Evolutionary conservation across 2,113 vertebrate species (phyloP), one percentile per base, ranked within the genome.

Genomic region (Platycercus adscitus): DNA sequence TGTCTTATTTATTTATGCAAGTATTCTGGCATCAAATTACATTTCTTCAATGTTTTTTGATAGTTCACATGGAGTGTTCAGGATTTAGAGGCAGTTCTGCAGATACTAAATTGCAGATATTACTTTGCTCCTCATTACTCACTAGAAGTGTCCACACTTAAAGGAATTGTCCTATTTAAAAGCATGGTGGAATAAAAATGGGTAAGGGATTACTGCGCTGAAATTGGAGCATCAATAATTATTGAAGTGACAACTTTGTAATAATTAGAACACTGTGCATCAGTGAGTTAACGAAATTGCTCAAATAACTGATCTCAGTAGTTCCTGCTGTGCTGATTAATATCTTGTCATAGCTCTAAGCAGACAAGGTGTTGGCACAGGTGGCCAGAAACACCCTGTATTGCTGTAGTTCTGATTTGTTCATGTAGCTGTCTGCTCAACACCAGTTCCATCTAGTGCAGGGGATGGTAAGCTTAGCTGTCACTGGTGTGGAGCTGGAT

Each of bases 401-500:
- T 5, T 55, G 68, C 10, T 2, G n/a, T 58, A 84, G 83, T 4
- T 93, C 50, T 46, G 18, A 0, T 72, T 69, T 84, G 50, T 88
- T 72, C 47, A 63, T 79, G 76, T 31, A 80, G 72, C 68, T 88
- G 21, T 64, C 53, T 82, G 79, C 41, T 68, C 31, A 78, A 4
- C 43, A 86, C 39, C 29, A 17, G 41, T 66, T 80, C 58, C 31
- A 28, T 55, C 66, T 66, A 39, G 11, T 11, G 13, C n/a, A 49
- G 64, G 47, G 35, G 11, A 13, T 2, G 5, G 20, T 33, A 28
- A 82, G 21, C 43, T 66, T 66, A 53, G 37, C 50, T 78, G 7
- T 58, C 6, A 1, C 4, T 53, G 0, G 0, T 33, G 8, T 73
- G 68, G 26, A 83, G 35, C 56, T 68, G 71, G 14, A 39, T 53